Base-by-base conservation (phyloP, 2,113 vertebrate species). In the Osmerus eperlanus region DNA sequence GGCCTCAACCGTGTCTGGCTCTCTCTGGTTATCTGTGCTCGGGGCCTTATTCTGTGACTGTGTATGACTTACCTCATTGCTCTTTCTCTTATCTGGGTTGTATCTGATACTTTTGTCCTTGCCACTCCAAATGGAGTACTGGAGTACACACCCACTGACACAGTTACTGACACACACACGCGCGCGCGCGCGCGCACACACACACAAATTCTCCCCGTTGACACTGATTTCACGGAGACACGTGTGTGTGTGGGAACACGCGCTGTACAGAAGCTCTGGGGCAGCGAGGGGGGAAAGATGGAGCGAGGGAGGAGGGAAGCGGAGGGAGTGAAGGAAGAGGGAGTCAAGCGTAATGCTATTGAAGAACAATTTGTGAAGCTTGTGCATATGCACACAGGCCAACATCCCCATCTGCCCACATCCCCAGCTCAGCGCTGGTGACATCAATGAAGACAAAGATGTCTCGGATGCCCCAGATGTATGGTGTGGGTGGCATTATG, bases 401-500 rank as follows among this genome's bases (percentile, higher is more conserved):
- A 71, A 80, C 74, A 78, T 83, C 77, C 81, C 87, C 85, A 74
- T 89, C 86, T 86, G 86, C 86, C 87, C 88, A 89, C 88, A 87
- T 82, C 85, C 76, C 81, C 81, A 81, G 86, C 85, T 86, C 79
- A 83, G 66, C 78, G 81, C 82, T 78, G 81, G 86, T 84, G 88
- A 89, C 88, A 89, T 82, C 87, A 78, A 84, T 72, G 77, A 88
- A 89, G 87, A 89, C 84, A 89, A 87, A 89, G 80, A 81, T 80
- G 75, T 79, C 84, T 84, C 60, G 32, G 74, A 79, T 83, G 80
- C 73, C 77, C 78, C 75, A 85, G 73, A 86, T 89, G 86, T 84
- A 87, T 81, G 68, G 80, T 83, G 88, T 84, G 84, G 88, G 88
- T 72, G 85, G 84, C 74, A 83, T 81, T 81, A 84, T 83, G 73